Base-by-base conservation (phyloP, 2,113 vertebrate genomes). In the Sander vitreus region DNA sequence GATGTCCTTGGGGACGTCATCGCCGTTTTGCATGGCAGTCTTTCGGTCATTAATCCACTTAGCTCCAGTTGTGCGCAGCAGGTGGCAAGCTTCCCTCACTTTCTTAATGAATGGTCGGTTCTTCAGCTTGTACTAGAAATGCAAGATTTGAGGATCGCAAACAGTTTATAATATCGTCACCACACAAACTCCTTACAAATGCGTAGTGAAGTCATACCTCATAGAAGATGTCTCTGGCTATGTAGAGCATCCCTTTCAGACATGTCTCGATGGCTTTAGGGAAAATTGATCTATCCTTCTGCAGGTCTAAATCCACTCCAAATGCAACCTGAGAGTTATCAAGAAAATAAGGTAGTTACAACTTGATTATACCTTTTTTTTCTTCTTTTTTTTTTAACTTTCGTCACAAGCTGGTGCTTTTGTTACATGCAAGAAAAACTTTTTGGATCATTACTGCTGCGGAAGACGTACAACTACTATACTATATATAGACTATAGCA, bases 271-370 rank as follows among this genome's bases (percentile, higher is more conserved):
- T 95, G 11, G 96, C 97, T 0, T 85, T 92, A 0, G 96, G 96
- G 58, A 98, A 94, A 18, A 94, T 93, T 0, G 92, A 94, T 18
- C 73, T 88, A 0, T 93, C 85, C 0, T 74, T 81, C 72, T 97
- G 67, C 14, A 96, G 91, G 5, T 97, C 94, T 73, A 97, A 89
- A 74, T 98, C 96, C 88, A 97, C 94, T 19, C 96, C 97, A 63
- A 98, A 99, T 0, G 96, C 97, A 47, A 95, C 95, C 97, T 98
- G 70, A 39, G 18, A 6, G 18, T 68, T 9, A 79, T n/a, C 0
- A 64, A 65, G 16, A 10, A 64, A 81, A 60, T 12, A 66, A 23
- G 5, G 8, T 10, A 36, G 16, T 33, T 12, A 8, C 5, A 65
- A 50, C 3, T 51, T n/a, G 0, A 62, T 39, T 3, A 5, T 11